Evolutionary conservation across 2,797 vertebrate genomes (phyloP).

Genomic region (Masticophis lateralis): DNA sequence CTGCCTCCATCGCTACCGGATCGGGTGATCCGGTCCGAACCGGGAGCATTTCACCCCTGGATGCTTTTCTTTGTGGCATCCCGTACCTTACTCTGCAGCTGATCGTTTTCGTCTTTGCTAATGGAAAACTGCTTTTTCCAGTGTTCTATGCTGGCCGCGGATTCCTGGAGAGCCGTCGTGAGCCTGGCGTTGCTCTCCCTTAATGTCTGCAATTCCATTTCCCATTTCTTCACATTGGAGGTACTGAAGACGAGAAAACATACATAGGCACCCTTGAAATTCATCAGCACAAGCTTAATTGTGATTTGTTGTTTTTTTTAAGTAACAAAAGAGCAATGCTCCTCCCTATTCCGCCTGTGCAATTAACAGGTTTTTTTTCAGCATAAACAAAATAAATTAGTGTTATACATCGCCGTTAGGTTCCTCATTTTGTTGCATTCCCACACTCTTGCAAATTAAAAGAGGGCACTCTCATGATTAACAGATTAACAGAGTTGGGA

Average conservation of each 20-base stretch:
- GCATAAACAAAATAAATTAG: background rate
- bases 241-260: constrained; percentile 69
- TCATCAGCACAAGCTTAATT: background rate
- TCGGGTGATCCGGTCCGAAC: too few relatives aligned
- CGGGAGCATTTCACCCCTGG: too few relatives aligned
- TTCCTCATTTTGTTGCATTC: background rate
- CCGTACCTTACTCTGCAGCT: constrained; percentile 84
- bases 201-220: constrained; percentile 89
- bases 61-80: background rate
- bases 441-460: background rate
- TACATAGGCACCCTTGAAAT: background rate
- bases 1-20: too few relatives aligned
- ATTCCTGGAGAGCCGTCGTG: constrained; percentile 86
- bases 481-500: too few relatives aligned
- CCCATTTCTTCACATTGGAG: constrained; percentile 90
- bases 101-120: constrained; percentile 89
- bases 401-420: background rate
- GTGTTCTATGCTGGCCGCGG: constrained; percentile 85
- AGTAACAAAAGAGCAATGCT: background rate
- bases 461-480: background rate
- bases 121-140: constrained; percentile 88
- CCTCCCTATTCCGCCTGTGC: background rate
- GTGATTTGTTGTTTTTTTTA: background rate
- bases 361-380: background rate
- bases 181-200: constrained; percentile 90